Evolutionary conservation across 1,140 invertebrate genomes (phyloP), one percentile per base, ranked within the genome.

Genomic region (Drosophila leontia): DNA sequence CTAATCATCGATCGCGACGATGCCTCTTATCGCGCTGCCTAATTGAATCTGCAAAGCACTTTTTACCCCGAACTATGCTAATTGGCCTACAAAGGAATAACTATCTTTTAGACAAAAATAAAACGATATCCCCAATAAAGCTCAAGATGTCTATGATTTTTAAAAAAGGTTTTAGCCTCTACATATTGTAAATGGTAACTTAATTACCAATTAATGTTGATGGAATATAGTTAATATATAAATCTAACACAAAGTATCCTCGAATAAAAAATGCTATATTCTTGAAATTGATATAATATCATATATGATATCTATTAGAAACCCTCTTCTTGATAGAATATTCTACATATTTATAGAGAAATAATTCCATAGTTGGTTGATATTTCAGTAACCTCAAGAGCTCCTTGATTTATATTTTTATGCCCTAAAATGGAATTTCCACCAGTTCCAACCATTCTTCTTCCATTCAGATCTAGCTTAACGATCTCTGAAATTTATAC

Each of bases 401-500:
- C n/a, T 61, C n/a, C 19, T 3, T 35, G 23, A 2, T n/a, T 39
- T n/a, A 9, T 26, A 19, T n/a, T n/a, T 12, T 1, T 34, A 23
- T 55, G 34, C 51, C 13, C 32, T 32, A 8, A 41, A 37, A 53
- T 29, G 39, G 12, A 34, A 55, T 13, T 35, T 32, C 39, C 39
- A 55, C 12, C 17, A 6, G 2, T 13, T 48, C 11, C 32, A 11
- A 23, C 26, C 45, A 26, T 48, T 48, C 6, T 15, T 17, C 26
- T n/a, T 32, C 8, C 1, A 41, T 57, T 48, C 11, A 37, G 44
- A 72, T 59, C 69, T 50, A 37, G 11, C 15, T 13, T 8, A 29
- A 56, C 26, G 37, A 75, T 75, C 62, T 77, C 37, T 48, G 9
- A 34, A 47, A 37, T 60, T 47, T 41, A 67, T 59, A 51, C 39